phyloP scores from a whole-genome alignment of 2,113 vertebrate species.

The Zosterops japonicus region DNA sequence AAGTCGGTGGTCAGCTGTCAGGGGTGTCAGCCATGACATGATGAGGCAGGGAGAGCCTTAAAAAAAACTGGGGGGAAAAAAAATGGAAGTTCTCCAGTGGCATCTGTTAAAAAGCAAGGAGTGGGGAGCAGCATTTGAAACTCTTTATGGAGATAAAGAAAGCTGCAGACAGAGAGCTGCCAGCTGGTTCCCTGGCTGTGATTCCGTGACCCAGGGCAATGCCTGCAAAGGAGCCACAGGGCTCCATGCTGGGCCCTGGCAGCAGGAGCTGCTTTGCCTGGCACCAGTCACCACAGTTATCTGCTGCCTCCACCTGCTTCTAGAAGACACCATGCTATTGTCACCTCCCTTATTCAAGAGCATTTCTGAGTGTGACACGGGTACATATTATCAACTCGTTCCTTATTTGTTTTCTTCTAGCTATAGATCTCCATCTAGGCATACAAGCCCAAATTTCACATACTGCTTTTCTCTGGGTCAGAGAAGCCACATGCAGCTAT shows the following conservation, averaged over 20 bases:
- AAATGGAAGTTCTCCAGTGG: not conserved
- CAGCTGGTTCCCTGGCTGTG: not conserved
- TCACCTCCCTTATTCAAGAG: not conserved
- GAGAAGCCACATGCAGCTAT: not conserved
- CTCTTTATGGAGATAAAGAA: not conserved
- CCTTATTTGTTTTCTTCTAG: not conserved
- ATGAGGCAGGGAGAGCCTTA: not conserved
- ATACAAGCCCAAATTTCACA: not conserved
- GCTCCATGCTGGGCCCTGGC: not conserved
- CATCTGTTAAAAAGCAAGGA: not conserved
- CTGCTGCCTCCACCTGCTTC: not conserved
- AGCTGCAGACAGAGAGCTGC: not conserved
- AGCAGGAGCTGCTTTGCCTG: not conserved
- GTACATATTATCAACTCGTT: not conserved
- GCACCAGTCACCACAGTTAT: not conserved
- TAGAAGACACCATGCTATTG: not conserved
- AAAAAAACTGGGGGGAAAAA: not conserved
- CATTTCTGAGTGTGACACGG: not conserved
- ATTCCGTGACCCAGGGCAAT: rapidly evolving
- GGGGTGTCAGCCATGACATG: not conserved
- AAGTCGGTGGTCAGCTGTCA: not conserved
- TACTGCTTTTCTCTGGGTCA: not conserved
- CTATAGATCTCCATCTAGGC: not conserved
- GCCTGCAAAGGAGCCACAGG: not conserved
- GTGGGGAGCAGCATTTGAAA: not conserved